Percentiles rank a stretch among this genome's conserved stretches.
Evolutionary conservation across 2,113 vertebrate genomes (phyloP).

Genomic region (Antigone vipio): DNA sequence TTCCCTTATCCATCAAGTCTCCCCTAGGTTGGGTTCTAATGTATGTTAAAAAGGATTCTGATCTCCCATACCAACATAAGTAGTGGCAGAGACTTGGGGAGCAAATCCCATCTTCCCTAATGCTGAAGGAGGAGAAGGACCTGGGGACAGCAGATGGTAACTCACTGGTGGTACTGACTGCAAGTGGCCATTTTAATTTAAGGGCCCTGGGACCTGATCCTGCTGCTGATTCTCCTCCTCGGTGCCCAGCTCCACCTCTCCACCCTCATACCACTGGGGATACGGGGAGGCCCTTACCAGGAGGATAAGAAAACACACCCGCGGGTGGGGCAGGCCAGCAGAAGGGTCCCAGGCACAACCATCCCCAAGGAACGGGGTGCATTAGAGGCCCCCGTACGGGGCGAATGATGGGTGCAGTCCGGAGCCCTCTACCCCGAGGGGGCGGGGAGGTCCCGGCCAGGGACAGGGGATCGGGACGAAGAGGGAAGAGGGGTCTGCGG

Average conservation of each 20-base stretch:
- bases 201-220: not conserved
- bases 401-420: not conserved
- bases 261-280: not conserved
- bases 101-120: not conserved
- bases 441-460: not conserved
- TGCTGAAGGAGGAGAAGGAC: not conserved
- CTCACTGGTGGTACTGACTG: not conserved
- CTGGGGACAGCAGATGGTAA: not conserved
- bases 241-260: not conserved
- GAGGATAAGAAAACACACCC: not conserved
- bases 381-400: not conserved
- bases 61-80: not conserved
- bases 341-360: not conserved
- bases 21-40: not conserved
- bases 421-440: not conserved
- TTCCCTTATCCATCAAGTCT: not conserved
- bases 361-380: not conserved
- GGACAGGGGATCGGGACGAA: not conserved
- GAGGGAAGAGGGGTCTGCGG: not conserved
- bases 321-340: not conserved
- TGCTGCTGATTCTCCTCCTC: not conserved
- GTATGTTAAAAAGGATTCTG: not conserved
- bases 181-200: constrained; percentile 71
- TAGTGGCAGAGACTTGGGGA: not conserved
- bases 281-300: not conserved